These are phyloP conservation scores for Drosophila diplacantha DNA, from an alignment of 2,888 invertebrate genomes.

Conservation along the genomic window DNA sequence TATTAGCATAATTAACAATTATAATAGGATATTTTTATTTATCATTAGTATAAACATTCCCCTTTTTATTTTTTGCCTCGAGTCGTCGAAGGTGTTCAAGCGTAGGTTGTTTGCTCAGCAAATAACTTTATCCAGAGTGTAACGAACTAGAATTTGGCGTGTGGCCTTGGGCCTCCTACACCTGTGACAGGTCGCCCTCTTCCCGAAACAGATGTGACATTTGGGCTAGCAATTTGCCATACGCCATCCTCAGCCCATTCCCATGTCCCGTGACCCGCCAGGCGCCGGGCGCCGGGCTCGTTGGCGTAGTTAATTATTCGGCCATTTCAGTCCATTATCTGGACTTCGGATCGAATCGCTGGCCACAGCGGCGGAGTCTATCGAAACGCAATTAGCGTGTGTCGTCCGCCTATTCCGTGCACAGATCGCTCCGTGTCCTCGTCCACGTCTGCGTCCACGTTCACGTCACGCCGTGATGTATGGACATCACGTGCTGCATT, in stretches of 20 bases:
- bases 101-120: not conserved
- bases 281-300: slow-evolving; percentile 20
- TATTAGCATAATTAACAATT: not conserved
- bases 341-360: slow-evolving; percentile 42
- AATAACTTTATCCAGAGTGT: slow-evolving; percentile 20
- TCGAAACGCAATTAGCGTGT: slow-evolving; percentile 68
- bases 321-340: slow-evolving; percentile 70
- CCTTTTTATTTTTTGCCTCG: not conserved
- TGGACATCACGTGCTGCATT: slow-evolving; percentile 31
- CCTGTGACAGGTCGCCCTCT: slow-evolving; percentile 15
- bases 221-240: slow-evolving; percentile 21
- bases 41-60: not conserved
- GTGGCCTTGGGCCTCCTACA: slow-evolving; percentile 14
- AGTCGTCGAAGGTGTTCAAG: not conserved
- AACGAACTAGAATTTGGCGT: slow-evolving; percentile 26
- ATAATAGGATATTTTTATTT: not conserved
- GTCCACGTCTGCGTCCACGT: slow-evolving; percentile 2
- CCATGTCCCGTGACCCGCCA: slow-evolving; percentile 4
- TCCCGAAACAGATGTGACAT: slow-evolving; percentile 34
- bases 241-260: not conserved
- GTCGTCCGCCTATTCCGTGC: slow-evolving; percentile 26
- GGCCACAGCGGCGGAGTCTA: slow-evolving; percentile 36
- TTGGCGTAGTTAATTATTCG: slow-evolving; percentile 64
- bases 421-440: slow-evolving; percentile 4
- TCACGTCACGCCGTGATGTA: slow-evolving; percentile 43